A percentile compares a stretch with the other conserved stretches of the same genome.
Evolutionary conservation across 2,113 vertebrate species (phyloP).

Genomic region (Heterochromis multidens): DNA sequence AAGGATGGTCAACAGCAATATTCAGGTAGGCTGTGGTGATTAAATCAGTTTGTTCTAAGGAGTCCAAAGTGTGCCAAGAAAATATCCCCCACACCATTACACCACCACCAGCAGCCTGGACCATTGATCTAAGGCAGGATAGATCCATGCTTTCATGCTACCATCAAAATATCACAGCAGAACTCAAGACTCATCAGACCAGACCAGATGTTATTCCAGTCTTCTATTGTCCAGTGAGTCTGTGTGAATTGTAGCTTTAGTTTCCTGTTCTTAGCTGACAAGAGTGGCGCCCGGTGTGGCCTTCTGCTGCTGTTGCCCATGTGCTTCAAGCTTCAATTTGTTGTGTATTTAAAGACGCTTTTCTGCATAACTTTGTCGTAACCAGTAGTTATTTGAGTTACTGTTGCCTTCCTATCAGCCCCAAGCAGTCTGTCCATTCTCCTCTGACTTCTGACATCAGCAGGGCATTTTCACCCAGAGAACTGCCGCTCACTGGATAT

Average conservation of each 20-base stretch:
- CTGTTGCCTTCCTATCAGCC: background rate
- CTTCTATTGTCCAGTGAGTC: background rate
- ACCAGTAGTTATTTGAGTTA: background rate
- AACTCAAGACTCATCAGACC: background rate
- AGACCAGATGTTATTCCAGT: background rate
- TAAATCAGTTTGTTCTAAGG: too few relatives aligned
- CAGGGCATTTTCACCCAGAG: background rate
- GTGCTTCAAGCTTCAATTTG: background rate
- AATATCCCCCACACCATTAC: too few relatives aligned
- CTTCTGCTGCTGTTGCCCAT: background rate
- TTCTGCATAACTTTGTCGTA: background rate
- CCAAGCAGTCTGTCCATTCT: background rate
- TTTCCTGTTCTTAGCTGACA: background rate
- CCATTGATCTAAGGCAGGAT: background rate
- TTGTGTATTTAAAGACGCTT: background rate
- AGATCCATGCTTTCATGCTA: background rate
- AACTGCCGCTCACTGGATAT: background rate
- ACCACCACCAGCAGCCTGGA: too few relatives aligned
- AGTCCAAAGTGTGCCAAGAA: too few relatives aligned
- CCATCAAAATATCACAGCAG: background rate
- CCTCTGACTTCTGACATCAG: background rate
- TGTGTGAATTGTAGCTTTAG: background rate
- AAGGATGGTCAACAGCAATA: too few relatives aligned
- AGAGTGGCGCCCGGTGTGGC: background rate
- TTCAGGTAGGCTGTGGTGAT: too few relatives aligned